Conservation (phyloP, 2,797 vertebrate species). For the Vespertilio murinus region DNA sequence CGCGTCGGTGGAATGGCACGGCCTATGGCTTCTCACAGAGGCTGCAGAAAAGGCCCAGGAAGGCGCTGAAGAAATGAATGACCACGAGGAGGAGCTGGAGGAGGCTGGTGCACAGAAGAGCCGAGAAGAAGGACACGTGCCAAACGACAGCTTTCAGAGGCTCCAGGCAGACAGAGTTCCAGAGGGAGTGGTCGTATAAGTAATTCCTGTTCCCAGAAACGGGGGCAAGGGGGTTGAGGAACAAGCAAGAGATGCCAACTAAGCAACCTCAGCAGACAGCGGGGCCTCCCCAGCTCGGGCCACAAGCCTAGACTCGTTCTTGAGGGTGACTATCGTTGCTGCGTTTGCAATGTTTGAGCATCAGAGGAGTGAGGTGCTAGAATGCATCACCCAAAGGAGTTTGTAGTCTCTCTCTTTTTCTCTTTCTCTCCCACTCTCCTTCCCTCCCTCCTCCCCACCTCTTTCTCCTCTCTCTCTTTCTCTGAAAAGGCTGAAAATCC, state of each 20-base stretch:
- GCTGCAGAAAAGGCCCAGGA: constrained; percentile 91
- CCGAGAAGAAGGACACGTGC: constrained; percentile 90
- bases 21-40: constrained; percentile 87
- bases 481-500: background rate
- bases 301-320: background rate
- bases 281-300: background rate
- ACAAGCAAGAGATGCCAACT: background rate
- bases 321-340: background rate
- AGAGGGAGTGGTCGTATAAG: constrained; percentile 66
- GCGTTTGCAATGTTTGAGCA: constrained; percentile 2
- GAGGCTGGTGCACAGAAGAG: constrained; percentile 85
- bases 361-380: background rate
- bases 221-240: background rate
- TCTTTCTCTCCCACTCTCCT: background rate
- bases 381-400: background rate
- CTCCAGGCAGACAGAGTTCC: constrained; percentile 83
- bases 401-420: background rate
- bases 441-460: background rate
- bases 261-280: background rate
- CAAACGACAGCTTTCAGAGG: constrained; percentile 89
- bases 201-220: constrained; percentile 77
- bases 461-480: background rate
- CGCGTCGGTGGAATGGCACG: background rate
- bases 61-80: constrained; percentile 91
- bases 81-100: constrained; percentile 89